These are phyloP conservation scores for Rhopalosiphum maidis DNA, from an alignment of 1,140 invertebrate genomes.

Conservation along the genomic window DNA sequence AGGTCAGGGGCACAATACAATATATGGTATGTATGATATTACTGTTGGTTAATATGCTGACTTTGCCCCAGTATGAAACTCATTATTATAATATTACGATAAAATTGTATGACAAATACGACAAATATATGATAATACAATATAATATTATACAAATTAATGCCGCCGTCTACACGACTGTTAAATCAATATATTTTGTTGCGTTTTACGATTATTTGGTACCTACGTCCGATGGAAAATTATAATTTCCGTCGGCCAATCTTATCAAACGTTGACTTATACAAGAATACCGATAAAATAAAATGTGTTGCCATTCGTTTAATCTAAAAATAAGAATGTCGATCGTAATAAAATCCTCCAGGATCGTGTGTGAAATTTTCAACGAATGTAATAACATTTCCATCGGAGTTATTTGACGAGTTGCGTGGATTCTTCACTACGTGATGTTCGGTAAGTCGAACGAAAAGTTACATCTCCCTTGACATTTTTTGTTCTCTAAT, in stretches of 20 bases:
- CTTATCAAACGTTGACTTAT: background rate
- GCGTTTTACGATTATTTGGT: background rate
- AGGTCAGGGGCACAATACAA: conserved; percentile 16
- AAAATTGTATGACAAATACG: background rate
- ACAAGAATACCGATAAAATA: background rate
- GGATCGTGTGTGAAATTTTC: background rate
- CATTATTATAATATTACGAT: background rate
- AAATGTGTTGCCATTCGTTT: background rate
- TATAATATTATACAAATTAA: background rate
- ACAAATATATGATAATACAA: background rate
- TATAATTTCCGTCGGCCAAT: background rate
- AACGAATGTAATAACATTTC: background rate
- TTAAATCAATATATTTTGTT: background rate
- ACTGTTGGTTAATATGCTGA: background rate
- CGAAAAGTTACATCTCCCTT: background rate
- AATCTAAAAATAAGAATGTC: background rate
- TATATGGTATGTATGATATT: background rate
- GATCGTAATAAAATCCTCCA: background rate
- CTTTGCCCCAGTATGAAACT: background rate
- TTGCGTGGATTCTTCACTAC: background rate
- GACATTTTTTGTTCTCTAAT: background rate
- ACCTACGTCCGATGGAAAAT: background rate
- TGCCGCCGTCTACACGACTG: background rate
- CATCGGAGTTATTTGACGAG: background rate
- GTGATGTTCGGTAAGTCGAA: background rate